Evolutionary conservation across 2,888 invertebrate species (phyloP), one percentile per base, ranked within the genome.

Genomic region (Ephialtes manifestator): DNA sequence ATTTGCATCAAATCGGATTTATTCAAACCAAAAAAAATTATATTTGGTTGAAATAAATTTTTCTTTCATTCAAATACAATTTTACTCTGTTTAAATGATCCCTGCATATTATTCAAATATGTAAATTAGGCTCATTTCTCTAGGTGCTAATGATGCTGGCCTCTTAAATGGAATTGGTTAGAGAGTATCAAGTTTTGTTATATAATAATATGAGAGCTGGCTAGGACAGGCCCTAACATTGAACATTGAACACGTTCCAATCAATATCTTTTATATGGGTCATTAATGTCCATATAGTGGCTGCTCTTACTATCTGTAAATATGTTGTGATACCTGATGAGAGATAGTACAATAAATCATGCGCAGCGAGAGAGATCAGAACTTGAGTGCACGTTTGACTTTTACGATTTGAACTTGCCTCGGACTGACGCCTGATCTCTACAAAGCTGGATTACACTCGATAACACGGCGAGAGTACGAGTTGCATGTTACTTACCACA

Each of bases 171-270:
- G 10, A 39, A 39, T 10, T 39, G 39, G 39, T 10, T 39, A 10
- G 5, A 39, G 8, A 35, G 63, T 51, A 63, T 55, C 71, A 24
- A 55, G 55, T 80, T 51, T 55, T 24, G 63, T 84, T 84, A 84
- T 75, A 80, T 76, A 84, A 84, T 76, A 48, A 67, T 35, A 76
- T 51, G 51, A 76, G 80, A 77, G 60, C 46, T 43, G 72, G 65
- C 24, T 55, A 24, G 71, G 65, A 80, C 68, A 65, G 71, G 76
- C 48, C 71, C 51, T 79, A 84, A 84, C 83, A 84, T 84, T 84
- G 83, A 80, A 80, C 80, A 65, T 84, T 84, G 83, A 84, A 76
- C 83, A 84, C 80, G 80, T 84, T 71, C 43, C 39, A 68, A 46
- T 80, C 80, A 55, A 76, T 65, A 35, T 67, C 63, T 83, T 83